These are phyloP conservation scores for Callitettix versicolor DNA, from an alignment of 1,140 invertebrate species.

Conservation along the genomic window DNA sequence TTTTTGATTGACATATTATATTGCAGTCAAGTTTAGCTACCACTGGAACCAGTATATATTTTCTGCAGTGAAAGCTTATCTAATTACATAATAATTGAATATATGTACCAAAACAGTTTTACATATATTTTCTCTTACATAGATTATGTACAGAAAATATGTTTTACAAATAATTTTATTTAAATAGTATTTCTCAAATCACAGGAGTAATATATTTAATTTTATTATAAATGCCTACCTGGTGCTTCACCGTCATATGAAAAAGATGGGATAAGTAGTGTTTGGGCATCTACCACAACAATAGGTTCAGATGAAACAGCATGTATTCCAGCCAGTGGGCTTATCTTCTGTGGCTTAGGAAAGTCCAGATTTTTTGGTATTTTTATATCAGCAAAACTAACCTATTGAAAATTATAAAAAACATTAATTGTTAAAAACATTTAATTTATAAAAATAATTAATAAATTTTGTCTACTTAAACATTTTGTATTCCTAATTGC, in stretches of 20 bases:
- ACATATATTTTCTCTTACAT: no score
- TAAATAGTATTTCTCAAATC: slow-evolving; percentile 6
- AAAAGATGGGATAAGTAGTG: slow-evolving; percentile 74
- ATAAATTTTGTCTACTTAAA: no score
- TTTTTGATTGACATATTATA: no score
- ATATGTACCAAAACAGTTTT: no score
- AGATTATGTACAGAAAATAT: not conserved
- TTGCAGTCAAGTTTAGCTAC: no score
- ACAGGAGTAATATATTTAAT: not conserved
- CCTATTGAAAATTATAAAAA: slow-evolving; percentile 39
- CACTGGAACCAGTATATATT: no score
- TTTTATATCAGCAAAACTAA: slow-evolving; percentile 81
- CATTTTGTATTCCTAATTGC: no score
- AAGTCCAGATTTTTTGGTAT: slow-evolving; percentile 68
- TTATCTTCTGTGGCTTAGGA: slow-evolving; percentile 70
- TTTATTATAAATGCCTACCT: slow-evolving; percentile 45
- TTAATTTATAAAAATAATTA: no score
- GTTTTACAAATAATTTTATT: not conserved
- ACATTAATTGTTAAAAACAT: no score
- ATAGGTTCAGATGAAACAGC: slow-evolving; percentile 73
- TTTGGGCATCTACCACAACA: slow-evolving; percentile 82
- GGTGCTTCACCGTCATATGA: slow-evolving; percentile 83
- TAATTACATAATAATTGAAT: no score
- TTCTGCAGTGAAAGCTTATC: no score
- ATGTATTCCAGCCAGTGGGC: slow-evolving; percentile 63